Evolutionary conservation across 2,888 invertebrate genomes (phyloP).

Genomic region (Meiosimyza decipiens): DNA sequence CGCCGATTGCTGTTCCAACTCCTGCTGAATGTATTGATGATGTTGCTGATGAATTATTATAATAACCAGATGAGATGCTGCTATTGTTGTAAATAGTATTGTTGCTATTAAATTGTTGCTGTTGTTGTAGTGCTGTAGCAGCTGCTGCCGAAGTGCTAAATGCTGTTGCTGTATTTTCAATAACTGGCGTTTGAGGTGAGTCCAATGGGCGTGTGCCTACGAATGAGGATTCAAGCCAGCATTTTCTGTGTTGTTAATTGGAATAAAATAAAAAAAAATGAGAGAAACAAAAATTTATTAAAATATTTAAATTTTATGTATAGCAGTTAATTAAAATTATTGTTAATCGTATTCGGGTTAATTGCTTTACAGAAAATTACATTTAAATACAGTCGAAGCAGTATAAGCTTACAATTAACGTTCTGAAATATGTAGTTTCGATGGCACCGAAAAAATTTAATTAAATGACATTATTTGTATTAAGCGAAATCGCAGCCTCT

Average conservation of each 20-base stretch:
- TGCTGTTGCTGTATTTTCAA: constrained; percentile 64
- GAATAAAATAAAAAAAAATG: constrained; percentile 22
- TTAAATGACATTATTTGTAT: too few relatives aligned
- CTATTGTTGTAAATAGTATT: constrained; percentile 40
- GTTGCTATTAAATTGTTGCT: constrained; percentile 10
- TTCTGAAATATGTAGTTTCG: too few relatives aligned
- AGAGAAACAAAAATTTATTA: constrained; percentile 25
- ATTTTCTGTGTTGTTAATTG: constrained; percentile 67
- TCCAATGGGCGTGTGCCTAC: constrained; percentile 87
- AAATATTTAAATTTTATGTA: neutral
- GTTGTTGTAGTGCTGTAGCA: constrained; percentile 27
- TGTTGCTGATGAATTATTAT: constrained; percentile 46
- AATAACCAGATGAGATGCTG: constrained; percentile 38
- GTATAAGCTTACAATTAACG: too few relatives aligned
- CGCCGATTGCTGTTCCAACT: constrained; percentile 27
- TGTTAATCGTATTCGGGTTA: neutral
- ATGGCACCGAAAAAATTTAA: too few relatives aligned
- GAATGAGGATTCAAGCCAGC: constrained; percentile 94
- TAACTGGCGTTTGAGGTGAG: constrained; percentile 84
- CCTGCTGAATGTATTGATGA: constrained; percentile 58
- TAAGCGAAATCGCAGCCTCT: too few relatives aligned
- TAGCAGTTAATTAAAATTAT: neutral
- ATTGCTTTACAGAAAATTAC: neutral
- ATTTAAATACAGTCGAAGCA: too few relatives aligned
- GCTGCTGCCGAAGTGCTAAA: constrained; percentile 40